phyloP scores from a whole-genome alignment of 1,140 invertebrate genomes.

The Lucilia sericata region DNA sequence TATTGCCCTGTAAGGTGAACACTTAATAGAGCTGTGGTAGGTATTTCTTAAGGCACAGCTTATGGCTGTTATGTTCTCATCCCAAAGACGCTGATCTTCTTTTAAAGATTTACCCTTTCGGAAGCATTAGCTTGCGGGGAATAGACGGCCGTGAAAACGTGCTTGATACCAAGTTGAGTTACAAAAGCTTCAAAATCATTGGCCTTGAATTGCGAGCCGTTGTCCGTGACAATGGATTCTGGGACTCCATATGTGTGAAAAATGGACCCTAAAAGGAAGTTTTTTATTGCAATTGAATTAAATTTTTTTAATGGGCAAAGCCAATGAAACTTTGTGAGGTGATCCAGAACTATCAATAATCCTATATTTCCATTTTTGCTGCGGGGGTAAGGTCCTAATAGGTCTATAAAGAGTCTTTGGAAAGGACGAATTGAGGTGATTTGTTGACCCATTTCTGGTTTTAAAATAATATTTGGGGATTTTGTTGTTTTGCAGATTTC shows the following conservation, averaged over 20 bases:
- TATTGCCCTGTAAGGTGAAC: no score
- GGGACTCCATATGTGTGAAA: conserved; percentile 39
- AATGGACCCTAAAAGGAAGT: background rate
- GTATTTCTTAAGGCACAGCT: conserved; percentile 29
- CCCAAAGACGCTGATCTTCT: conserved; percentile 29
- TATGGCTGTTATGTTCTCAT: conserved; percentile 28
- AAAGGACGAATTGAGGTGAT: background rate
- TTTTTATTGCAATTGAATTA: background rate
- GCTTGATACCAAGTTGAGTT: background rate
- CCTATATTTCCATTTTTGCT: conserved; percentile 38
- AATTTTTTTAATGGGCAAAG: conserved; percentile 23
- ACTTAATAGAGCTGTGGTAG: background rate
- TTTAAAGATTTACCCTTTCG: conserved; percentile 15
- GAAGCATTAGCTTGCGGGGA: conserved; percentile 17
- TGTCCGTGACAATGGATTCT: conserved; percentile 23
- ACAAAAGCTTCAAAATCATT: conserved; percentile 21
- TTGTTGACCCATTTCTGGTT: conserved; percentile 45
- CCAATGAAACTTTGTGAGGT: conserved; percentile 38
- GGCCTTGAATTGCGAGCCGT: conserved; percentile 19
- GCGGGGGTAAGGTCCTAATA: conserved; percentile 38
- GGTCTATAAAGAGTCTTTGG: conserved; percentile 31
- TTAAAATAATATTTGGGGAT: conserved; percentile 39
- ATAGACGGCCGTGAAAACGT: conserved; percentile 18
- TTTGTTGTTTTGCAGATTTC: conserved; percentile 46
- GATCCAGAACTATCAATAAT: conserved; percentile 36